Conservation (phyloP, 2,888 invertebrate species). For the Pristionchus maxplancki region DNA sequence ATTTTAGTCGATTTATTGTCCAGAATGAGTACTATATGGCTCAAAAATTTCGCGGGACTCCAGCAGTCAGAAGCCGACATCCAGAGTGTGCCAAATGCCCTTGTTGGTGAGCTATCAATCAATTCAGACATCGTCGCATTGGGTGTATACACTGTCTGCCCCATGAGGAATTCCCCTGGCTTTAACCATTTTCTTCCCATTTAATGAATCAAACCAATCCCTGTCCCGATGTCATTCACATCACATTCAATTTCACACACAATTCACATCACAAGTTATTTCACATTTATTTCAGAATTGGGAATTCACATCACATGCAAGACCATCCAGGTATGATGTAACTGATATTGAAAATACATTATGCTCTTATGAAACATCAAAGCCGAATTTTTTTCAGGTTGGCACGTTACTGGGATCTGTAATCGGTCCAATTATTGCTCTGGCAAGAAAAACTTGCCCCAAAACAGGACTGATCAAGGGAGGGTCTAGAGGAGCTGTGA, state of each 20-base stretch:
- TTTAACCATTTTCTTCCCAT: no score
- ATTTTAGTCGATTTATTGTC: no score
- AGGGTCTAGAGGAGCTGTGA: neutral
- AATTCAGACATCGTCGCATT: no score
- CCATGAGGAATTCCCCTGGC: no score
- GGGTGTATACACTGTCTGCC: no score
- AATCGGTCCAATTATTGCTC: neutral
- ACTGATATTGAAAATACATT: no score
- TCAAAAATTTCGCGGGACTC: neutral
- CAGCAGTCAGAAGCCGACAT: neutral
- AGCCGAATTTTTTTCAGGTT: neutral
- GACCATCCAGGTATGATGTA: constrained; percentile 3
- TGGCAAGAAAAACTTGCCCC: neutral
- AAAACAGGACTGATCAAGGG: constrained; percentile 12
- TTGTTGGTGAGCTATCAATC: no score
- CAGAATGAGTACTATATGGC: neutral
- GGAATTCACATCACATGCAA: constrained; percentile 23
- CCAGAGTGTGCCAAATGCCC: neutral
- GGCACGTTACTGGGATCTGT: constrained; percentile 6
- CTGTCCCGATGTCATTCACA: no score
- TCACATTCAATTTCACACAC: no score
- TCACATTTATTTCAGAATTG: neutral
- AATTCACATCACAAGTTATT: no score
- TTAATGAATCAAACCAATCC: no score
- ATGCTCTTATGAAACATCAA: no score